A percentile compares a stretch with the other conserved stretches of the same genome.
These are phyloP conservation scores for Trididemnum nubilum DNA, from an alignment of 23 tunicate genomes.

Conservation along the genomic window DNA sequence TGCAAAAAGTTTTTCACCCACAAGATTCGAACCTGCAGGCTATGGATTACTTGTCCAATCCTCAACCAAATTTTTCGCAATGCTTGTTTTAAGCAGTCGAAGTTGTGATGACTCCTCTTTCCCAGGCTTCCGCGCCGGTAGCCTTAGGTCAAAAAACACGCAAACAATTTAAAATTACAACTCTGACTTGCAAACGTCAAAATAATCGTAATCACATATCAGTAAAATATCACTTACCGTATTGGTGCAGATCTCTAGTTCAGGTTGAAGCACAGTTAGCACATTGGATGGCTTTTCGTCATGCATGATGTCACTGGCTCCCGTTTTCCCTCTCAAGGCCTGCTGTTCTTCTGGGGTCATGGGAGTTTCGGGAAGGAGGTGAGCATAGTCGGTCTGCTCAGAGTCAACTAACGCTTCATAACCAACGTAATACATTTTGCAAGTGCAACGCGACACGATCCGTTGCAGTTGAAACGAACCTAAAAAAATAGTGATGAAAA, in stretches of 20 bases:
- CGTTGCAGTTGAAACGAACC: slow-evolving; percentile 97
- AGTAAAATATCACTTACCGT: too few relatives aligned
- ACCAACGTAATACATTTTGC: slow-evolving; percentile 88
- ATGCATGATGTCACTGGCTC: slow-evolving; percentile 45
- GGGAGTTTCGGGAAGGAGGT: slow-evolving; percentile 55
- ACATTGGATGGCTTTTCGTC: slow-evolving; percentile 77
- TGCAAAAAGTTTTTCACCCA: too few relatives aligned
- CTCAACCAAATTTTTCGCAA: too few relatives aligned
- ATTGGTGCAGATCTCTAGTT: slow-evolving; percentile 94
- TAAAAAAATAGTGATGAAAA: slow-evolving; percentile 28
- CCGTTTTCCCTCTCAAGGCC: neutral
- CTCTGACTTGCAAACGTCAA: too few relatives aligned
- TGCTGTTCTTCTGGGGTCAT: slow-evolving; percentile 34
- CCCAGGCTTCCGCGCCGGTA: too few relatives aligned
- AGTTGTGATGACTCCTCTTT: too few relatives aligned
- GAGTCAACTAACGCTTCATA: slow-evolving; percentile 87
- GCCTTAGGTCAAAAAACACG: too few relatives aligned
- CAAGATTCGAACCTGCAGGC: too few relatives aligned
- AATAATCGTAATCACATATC: too few relatives aligned
- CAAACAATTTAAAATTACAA: too few relatives aligned
- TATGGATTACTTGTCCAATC: too few relatives aligned
- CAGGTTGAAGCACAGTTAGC: slow-evolving; percentile 72
- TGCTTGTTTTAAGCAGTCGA: too few relatives aligned
- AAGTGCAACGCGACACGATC: slow-evolving; percentile 83
- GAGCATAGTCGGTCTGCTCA: slow-evolving; percentile 70